These are phyloP conservation scores for Carcina quercana DNA, from an alignment of 2,888 invertebrate species.

Conservation along the genomic window DNA sequence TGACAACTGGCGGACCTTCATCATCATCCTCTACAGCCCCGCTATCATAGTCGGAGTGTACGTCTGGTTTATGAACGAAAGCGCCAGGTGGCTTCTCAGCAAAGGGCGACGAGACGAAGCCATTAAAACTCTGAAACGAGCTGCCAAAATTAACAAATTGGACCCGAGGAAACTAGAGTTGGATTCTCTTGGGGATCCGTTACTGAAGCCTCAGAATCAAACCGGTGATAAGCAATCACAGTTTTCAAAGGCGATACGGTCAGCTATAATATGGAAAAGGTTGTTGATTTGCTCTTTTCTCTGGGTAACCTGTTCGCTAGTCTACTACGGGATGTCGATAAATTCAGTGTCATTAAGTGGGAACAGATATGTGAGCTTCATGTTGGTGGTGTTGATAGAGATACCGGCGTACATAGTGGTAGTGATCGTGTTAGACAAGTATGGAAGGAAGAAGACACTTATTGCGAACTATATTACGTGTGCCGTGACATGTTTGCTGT, in stretches of 20 bases:
- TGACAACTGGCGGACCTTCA: slow-evolving; percentile 82
- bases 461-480: slow-evolving; percentile 76
- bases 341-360: slow-evolving; percentile 84
- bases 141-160: slow-evolving; percentile 78
- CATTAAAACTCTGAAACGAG: slow-evolving; percentile 74
- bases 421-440: slow-evolving; percentile 77
- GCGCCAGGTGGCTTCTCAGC: slow-evolving; percentile 85
- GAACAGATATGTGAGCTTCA: slow-evolving; percentile 85
- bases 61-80: slow-evolving; percentile 83
- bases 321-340: slow-evolving; percentile 86
- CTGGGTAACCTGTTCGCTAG: slow-evolving; percentile 86
- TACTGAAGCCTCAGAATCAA: slow-evolving; percentile 43
- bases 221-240: slow-evolving; percentile 52
- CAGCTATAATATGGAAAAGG: slow-evolving; percentile 73
- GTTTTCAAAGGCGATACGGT: slow-evolving; percentile 67
- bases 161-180: slow-evolving; percentile 64
- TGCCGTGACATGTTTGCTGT: slow-evolving; percentile 74
- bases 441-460: slow-evolving; percentile 79
- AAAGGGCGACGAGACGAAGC: slow-evolving; percentile 80
- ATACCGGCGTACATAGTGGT: slow-evolving; percentile 83
- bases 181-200: slow-evolving; percentile 55
- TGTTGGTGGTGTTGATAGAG: slow-evolving; percentile 77
- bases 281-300: slow-evolving; percentile 80
- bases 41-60: slow-evolving; percentile 79
- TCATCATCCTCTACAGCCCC: slow-evolving; percentile 81